A percentile compares a stretch with the other conserved stretches of the same genome.
phyloP scores from a whole-genome alignment of 2,888 invertebrate genomes.

The Itoplectis maculator region DNA sequence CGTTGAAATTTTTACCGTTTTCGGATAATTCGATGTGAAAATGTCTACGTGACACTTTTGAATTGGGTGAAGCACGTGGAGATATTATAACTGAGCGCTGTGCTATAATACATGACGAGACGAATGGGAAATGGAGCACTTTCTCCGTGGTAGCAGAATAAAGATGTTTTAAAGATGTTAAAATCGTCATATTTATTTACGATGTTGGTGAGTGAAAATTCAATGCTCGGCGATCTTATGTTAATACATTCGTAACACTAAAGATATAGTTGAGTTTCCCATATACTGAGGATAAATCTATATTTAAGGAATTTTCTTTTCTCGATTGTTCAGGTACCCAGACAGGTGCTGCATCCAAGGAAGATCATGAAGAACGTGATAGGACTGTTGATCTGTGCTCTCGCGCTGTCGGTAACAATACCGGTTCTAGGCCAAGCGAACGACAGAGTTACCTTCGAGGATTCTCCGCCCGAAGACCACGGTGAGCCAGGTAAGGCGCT shows the following conservation, averaged over 20 bases:
- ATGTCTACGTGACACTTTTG: constrained; percentile 44
- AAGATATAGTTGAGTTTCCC: no score
- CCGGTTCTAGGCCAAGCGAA: constrained; percentile 73
- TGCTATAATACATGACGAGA: neutral
- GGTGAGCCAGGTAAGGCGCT: constrained; percentile 70
- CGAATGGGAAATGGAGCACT: neutral
- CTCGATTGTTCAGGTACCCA: constrained; percentile 31
- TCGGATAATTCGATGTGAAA: neutral
- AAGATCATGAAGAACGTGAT: constrained; percentile 58
- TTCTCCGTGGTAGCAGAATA: neutral
- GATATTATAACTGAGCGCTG: neutral
- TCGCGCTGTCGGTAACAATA: constrained; percentile 75
- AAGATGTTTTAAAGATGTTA: neutral
- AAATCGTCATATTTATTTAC: neutral
- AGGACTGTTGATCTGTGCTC: constrained; percentile 67
- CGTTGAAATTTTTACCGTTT: constrained; percentile 23
- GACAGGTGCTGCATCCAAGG: constrained; percentile 53
- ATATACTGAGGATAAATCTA: no score
- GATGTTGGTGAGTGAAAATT: neutral
- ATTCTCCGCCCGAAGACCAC: constrained; percentile 72
- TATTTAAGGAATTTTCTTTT: neutral
- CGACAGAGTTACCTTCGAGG: constrained; percentile 79
- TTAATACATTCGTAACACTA: neutral
- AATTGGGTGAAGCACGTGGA: constrained; percentile 45
- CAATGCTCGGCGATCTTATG: no score